Evolutionary conservation across 2,888 invertebrate genomes (phyloP), one percentile per base, ranked within the genome.

Genomic region (Hecatera dysodea): DNA sequence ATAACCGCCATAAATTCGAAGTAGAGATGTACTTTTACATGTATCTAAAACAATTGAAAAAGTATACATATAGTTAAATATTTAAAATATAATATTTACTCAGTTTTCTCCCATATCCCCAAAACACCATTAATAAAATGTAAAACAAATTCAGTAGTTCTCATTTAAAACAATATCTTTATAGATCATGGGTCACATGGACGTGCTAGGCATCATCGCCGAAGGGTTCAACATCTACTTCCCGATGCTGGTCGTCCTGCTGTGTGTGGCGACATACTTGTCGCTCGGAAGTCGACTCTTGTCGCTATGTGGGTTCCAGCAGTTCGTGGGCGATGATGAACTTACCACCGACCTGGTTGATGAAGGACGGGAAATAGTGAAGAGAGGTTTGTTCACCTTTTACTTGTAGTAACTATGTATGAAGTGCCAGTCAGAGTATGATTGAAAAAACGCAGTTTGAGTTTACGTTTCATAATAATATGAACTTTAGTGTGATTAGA

Each of bases 181-280:
- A 12, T 88, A 98, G 98, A 97, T 99, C 85, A 99, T 99, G 99
- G 99, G 99, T 0, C 99, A 99, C 92, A 99, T 99, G 99, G 99
- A 99, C 93, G 99, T 99, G 0, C 97, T 99, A 67, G 98, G 98
- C 39, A 98, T 99, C 75, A 98, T 99, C 82, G 98, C 99, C 0
- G 98, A 99, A 92, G 99, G 99, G 12, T 99, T 99, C 96, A 99
- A 99, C 95, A 98, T 99, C 67, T 99, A 99, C 95, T 99, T 99
- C 93, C 99, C 99, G 0, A 99, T 99, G 97, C 97, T 98, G 73
- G 99, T 99, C 91, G 97, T 99, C 72, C 62, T 96, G 53, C 97
- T 99, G 84, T 99, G 99, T 89, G 94, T 98, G 69, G 98, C 99
- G 69, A 99, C 99, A 0, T 99, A 99, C 96, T 98, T 99, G 90